Evolutionary conservation across 2,113 vertebrate genomes (phyloP), one percentile per base, ranked within the genome.

Genomic region (Mormoops blainvillei): DNA sequence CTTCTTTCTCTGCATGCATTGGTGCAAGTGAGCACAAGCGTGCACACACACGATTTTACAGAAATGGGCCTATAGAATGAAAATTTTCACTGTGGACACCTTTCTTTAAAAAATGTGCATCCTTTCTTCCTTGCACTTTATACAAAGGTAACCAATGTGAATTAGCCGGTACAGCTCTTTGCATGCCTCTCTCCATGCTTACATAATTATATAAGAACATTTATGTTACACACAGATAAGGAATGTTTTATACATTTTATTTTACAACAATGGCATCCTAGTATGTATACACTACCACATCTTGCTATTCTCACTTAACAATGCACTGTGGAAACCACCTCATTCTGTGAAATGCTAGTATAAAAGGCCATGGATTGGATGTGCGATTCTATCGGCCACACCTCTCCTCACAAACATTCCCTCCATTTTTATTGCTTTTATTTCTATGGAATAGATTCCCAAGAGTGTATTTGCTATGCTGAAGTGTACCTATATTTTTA

Each of bases 271-370:
- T 50, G 52, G 31, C 45, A 36, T 52, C 28, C 61, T 61, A 56
- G 36, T 63, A 65, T 73, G 33, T 58, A 63, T 28, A 13, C 50
- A 20, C 56, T 41, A 67, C 33, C 15, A 36, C n/a, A 43, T 92
- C 73, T 94, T 91, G 58, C 52, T 93, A 91, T 95, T 92, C 54
- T 95, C 33, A 58, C 36, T 71, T 85, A 88, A 90, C 38, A 96
- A 38, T 63, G 73, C n/a, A 33, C 82, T 86, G 91, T 78, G 61
- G 93, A 96, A 95, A 82, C 77, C 82, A 78, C 45, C 33, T 87
- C 8, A 4, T 91, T 85, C 65, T 89, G 83, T 93, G 71, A 93
- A 88, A 77, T 26, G 16, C 48, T 82, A 61, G 22, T n/a, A 31
- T 89, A 36, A 94, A 97, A 94, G 74, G 26, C 45, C 15, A 8